Base-by-base conservation (phyloP, 2,113 vertebrate species). In the Cyprinodon brontotheroides region DNA sequence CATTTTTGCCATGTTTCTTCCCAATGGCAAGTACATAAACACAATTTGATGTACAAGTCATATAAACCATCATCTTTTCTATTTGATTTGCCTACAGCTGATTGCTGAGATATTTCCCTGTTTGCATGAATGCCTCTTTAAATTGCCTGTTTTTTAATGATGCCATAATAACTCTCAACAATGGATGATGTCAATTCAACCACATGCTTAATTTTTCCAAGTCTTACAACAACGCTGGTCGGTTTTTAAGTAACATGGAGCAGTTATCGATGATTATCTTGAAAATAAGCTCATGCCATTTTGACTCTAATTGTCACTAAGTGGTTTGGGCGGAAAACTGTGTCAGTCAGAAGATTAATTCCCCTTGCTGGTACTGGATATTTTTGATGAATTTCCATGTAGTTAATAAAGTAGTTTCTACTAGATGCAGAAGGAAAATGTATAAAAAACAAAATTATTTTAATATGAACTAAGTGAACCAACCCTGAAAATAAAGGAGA, bases 381-480 rank as follows among this genome's bases (percentile, higher is more conserved):
- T 13, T 65, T 29, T 70, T 78, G 29, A 43, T 45, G 13, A 50
- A 75, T 64, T 75, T 80, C 12, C 14, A 47, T 40, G 4, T 71
- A 9, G 8, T 75, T 43, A 70, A 74, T 41, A 70, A 79, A 40
- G 65, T 75, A 72, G 57, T 39, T 72, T 37, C 38, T 63, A 62
- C 48, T 60, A 77, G 39, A 72, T 53, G 57, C 57, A 48, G 37
- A 61, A 80, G 66, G 63, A 67, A 69, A 20, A 14, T 4, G 60
- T 29, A 82, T 65, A 66, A 74, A 67, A 43, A 78, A 62, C 15
- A 63, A 83, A 88, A 60, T 64, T 50, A 2, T 79, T 90, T 89
- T 82, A 88, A 87, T 91, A 71, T 84, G 47, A 37, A 45, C 57
- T 83, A 86, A 89, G 77, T 88, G 79, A 89, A 90, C 83, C 78